Conservation (phyloP, 2,888 invertebrate genomes). For the Fragum whitleyi region DNA sequence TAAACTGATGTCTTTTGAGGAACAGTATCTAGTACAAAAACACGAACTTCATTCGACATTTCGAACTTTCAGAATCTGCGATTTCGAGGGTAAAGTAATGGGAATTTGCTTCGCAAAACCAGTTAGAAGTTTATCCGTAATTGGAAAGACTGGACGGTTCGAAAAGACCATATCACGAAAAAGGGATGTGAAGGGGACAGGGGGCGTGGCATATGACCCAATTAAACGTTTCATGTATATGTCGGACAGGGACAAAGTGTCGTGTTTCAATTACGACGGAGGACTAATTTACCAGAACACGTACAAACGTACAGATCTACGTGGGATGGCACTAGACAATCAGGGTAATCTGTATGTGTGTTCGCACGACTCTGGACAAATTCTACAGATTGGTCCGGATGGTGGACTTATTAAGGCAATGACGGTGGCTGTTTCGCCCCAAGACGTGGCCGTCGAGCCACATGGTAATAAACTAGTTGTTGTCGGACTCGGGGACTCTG, state of each 20-base stretch:
- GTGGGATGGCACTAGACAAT: slow-evolving; percentile 63
- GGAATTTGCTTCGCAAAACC: slow-evolving; percentile 62
- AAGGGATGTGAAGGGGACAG: slow-evolving; percentile 61
- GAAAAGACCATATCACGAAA: slow-evolving; percentile 59
- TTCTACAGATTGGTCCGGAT: slow-evolving; percentile 60
- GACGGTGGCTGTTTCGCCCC: slow-evolving; percentile 62
- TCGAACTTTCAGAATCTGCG: slow-evolving; percentile 55
- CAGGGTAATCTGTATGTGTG: slow-evolving; percentile 66
- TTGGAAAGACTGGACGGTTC: slow-evolving; percentile 57
- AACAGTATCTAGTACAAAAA: slow-evolving; percentile 52
- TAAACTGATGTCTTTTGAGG: slow-evolving; percentile 59
- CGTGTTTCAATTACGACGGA: slow-evolving; percentile 53
- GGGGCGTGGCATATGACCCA: slow-evolving; percentile 63
- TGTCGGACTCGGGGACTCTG: slow-evolving; percentile 56
- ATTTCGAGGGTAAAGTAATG: slow-evolving; percentile 55
- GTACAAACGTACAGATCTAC: slow-evolving; percentile 57
- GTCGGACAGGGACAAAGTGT: slow-evolving; percentile 59
- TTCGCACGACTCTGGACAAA: slow-evolving; percentile 62
- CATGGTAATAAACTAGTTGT: slow-evolving; percentile 65
- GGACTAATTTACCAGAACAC: slow-evolving; percentile 58
- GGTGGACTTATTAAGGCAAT: slow-evolving; percentile 61
- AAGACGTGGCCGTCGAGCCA: slow-evolving; percentile 66
- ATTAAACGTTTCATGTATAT: slow-evolving; percentile 60
- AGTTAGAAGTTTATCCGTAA: slow-evolving; percentile 53
- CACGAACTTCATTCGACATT: slow-evolving; percentile 55